phyloP scores from a whole-genome alignment of 23 tunicate genomes.

The Halocynthia roretzi region DNA sequence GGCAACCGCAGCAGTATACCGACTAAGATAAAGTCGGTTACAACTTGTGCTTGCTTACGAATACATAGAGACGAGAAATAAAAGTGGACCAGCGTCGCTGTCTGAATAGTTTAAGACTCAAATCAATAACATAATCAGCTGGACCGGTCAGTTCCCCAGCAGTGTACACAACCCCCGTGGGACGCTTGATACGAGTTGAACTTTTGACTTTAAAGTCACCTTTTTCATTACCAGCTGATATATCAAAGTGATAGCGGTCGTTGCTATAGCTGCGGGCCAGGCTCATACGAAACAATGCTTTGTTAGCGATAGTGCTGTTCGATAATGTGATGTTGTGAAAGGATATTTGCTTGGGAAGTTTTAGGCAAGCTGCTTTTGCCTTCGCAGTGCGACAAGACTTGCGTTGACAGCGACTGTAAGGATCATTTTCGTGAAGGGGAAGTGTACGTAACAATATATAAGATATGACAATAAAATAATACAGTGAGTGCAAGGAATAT shows the following conservation, averaged over 20 bases:
- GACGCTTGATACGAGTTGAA: conserved; percentile 33
- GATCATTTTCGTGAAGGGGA: background rate
- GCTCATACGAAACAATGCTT: conserved; percentile 69
- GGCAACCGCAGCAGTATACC: background rate
- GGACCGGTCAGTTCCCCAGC: conserved; percentile 58
- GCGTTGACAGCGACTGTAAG: conserved; percentile 14
- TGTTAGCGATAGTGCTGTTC: conserved; percentile 44
- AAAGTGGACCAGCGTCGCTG: conserved; percentile 58
- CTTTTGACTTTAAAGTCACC: conserved; percentile 46
- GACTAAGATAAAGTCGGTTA: conserved; percentile 11
- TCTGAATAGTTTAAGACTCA: conserved; percentile 66
- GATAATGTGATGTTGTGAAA: conserved; percentile 64
- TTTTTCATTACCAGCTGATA: conserved; percentile 74
- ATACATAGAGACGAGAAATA: conserved; percentile 69
- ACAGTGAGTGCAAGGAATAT: background rate
- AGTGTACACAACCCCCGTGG: conserved; percentile 67
- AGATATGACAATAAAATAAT: conserved; percentile 1
- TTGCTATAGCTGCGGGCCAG: conserved; percentile 32
- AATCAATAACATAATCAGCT: conserved; percentile 61
- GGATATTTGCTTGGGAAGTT: conserved; percentile 74
- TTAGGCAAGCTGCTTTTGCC: conserved; percentile 35
- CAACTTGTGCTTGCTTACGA: conserved; percentile 49
- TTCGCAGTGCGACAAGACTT: conserved; percentile 31
- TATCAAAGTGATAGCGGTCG: conserved; percentile 58
- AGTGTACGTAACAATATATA: background rate